Percentiles rank a stretch among this genome's conserved stretches.
Conservation (phyloP, 1,140 invertebrate genomes). For the Theocolax elegans region DNA sequence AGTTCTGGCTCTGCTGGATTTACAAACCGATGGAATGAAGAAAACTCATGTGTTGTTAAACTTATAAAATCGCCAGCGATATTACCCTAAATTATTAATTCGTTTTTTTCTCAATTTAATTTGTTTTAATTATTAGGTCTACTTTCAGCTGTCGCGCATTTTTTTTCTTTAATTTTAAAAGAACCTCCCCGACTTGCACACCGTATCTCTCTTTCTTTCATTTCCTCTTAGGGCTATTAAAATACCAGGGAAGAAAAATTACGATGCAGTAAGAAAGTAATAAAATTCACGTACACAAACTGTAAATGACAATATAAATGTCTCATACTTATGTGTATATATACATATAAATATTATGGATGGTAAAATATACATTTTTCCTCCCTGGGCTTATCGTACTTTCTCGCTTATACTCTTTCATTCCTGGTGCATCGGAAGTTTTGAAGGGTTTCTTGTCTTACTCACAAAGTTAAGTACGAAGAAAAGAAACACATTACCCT, state of each 20-base stretch:
- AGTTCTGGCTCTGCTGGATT: slow-evolving; percentile 2
- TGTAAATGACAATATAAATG: neutral
- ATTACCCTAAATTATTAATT: slow-evolving; percentile 50
- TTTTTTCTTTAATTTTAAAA: slow-evolving; percentile 30
- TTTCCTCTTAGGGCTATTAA: slow-evolving; percentile 25
- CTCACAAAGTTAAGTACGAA: slow-evolving; percentile 28
- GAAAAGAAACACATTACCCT: slow-evolving; percentile 25
- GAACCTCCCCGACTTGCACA: slow-evolving; percentile 9
- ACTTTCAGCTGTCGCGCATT: slow-evolving; percentile 29
- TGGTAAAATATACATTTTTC: slow-evolving; percentile 22
- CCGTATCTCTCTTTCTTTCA: too few species aligned
- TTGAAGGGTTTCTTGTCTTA: slow-evolving; percentile 28
- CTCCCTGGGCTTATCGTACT: slow-evolving; percentile 25
- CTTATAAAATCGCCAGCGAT: slow-evolving; percentile 62
- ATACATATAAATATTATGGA: slow-evolving; percentile 14
- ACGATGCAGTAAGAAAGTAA: too few species aligned
- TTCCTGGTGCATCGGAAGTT: slow-evolving; percentile 24
- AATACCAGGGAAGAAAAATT: slow-evolving; percentile 31
- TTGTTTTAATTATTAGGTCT: slow-evolving; percentile 37
- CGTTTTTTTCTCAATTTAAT: slow-evolving; percentile 41
- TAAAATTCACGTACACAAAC: slow-evolving; percentile 21
- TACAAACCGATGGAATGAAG: slow-evolving; percentile 57
- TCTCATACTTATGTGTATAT: slow-evolving; percentile 6
- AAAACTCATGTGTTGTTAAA: slow-evolving; percentile 54
- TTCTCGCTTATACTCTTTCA: slow-evolving; percentile 14